Base-by-base conservation (phyloP, 2,888 invertebrate genomes). In the Ryuthela nishihirai region DNA sequence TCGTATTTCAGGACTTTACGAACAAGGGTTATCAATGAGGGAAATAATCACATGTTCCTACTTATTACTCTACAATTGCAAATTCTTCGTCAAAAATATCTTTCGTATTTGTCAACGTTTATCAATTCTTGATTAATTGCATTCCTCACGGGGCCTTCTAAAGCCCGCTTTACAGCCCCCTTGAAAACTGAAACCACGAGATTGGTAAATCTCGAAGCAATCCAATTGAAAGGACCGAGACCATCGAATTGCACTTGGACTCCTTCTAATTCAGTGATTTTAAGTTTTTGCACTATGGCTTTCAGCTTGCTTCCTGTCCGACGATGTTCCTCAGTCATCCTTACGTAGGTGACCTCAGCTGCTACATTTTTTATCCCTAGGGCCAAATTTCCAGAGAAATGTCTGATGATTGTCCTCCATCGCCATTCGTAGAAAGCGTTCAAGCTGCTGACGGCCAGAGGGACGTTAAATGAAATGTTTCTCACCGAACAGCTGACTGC, bases 31-130 rank as follows among this genome's bases (percentile, higher is more conserved):
- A n/a, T n/a, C n/a, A n/a, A n/a, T n/a, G n/a, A n/a, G n/a, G n/a
- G n/a, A n/a, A n/a, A n/a, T n/a, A n/a, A n/a, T n/a, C n/a, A n/a
- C n/a, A n/a, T n/a, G n/a, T n/a, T n/a, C n/a, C n/a, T n/a, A n/a
- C n/a, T n/a, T n/a, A n/a, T n/a, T n/a, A n/a, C n/a, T n/a, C n/a
- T n/a, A n/a, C n/a, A n/a, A n/a, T n/a, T n/a, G n/a, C n/a, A n/a
- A n/a, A n/a, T n/a, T n/a, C n/a, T n/a, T n/a, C n/a, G n/a, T n/a
- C n/a, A 49, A 15, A 43, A 56, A 50, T 50, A 56, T 10, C 17
- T 36, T 20, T 56, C 56, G 15, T 56, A 56, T 25, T 56, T 56
- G 9, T 50, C 41, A 4, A 56, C 50, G 29, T 56, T 42, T 20
- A 32, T 29, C 29, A 56, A 36, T 36, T 56, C 56, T 36, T 50